These are phyloP conservation scores for Microchirus variegatus DNA, from an alignment of 2,797 vertebrate species.

Conservation along the genomic window DNA sequence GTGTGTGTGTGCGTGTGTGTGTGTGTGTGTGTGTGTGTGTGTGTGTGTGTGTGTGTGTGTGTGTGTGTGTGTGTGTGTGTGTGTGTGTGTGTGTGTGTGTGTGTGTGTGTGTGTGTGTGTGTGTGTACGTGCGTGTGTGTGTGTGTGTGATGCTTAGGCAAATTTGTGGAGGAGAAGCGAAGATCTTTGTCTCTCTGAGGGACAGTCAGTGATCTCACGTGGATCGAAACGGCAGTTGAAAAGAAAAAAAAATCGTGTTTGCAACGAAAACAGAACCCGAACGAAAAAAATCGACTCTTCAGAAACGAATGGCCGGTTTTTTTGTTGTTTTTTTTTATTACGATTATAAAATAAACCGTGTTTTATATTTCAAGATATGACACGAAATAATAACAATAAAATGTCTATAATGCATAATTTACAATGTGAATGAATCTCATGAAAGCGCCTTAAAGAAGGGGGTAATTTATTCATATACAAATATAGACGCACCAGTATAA, in stretches of 20 bases:
- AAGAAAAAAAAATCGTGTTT: not conserved
- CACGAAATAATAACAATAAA: no score
- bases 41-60: conserved; percentile 21
- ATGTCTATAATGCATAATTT: not conserved
- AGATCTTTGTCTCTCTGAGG: not conserved
- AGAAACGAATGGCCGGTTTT: no score
- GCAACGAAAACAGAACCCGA: not conserved
- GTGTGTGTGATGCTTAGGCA: conserved; percentile 31
- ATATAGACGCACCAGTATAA: no score
- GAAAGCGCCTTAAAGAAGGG: no score
- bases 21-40: conserved; percentile 31
- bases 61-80: conserved; percentile 29
- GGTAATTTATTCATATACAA: no score
- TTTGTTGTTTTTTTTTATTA: no score
- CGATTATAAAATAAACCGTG: no score
- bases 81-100: conserved; percentile 22
- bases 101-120: conserved; percentile 23
- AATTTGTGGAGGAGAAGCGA: conserved; percentile 16
- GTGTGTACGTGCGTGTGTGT: conserved; percentile 35
- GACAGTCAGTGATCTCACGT: not conserved
- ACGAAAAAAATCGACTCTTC: fast-evolving
- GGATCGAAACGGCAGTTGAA: not conserved
- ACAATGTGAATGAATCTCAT: no score
- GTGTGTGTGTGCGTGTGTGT: conserved; percentile 30
- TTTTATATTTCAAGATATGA: no score